Base-by-base conservation (phyloP, 2,888 invertebrate species). In the Galerucella pusilla region DNA sequence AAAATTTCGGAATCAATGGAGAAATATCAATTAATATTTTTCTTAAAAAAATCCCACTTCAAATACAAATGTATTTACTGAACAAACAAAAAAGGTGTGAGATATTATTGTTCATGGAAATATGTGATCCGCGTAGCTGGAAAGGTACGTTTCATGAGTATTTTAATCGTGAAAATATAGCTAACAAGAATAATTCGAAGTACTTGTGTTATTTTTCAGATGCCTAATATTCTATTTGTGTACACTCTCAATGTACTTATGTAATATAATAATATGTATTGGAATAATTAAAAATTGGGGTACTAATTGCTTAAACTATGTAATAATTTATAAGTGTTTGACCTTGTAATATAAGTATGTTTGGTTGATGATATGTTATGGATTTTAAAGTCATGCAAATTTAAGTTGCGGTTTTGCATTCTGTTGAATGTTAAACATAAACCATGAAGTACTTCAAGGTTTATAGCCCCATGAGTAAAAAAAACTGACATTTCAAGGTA, bases 1-100 rank as follows among this genome's bases (percentile, higher is more conserved):
- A 82, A 84, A 77, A 54, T 63, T 42, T 63, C 9, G 16, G 20
- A 16, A 57, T 57, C 10, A 16, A 57, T 20, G 20, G 16, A 57
- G 57, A 16, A 42, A 35, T 35, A 35, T 28, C 28, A 28, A 6
- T 35, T 35, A 35, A 35, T 6, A 42, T 42, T 42, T 42, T 42
- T 42, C 7, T 9, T 42, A 42, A 7, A 7, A 42, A 7, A 42
- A 7, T 42, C 7, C 35, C 9, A 42, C 7, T 9, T 9, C 1
- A 42, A 42, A 42, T 9, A 42, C 9, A 42, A 42, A 52, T 52
- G 1, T 12, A 14, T 6, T 7, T 7, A n/a, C 6, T 52, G 6
- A 52, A 52, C 52, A 52, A 52, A 52, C 52, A n/a, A n/a, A 5
- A 52, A 52, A 52, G n/a, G 4, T 6, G n/a, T 11, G 11, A 46